These are phyloP conservation scores for Acleris laterana DNA, from an alignment of 2,888 invertebrate genomes.

Conservation along the genomic window DNA sequence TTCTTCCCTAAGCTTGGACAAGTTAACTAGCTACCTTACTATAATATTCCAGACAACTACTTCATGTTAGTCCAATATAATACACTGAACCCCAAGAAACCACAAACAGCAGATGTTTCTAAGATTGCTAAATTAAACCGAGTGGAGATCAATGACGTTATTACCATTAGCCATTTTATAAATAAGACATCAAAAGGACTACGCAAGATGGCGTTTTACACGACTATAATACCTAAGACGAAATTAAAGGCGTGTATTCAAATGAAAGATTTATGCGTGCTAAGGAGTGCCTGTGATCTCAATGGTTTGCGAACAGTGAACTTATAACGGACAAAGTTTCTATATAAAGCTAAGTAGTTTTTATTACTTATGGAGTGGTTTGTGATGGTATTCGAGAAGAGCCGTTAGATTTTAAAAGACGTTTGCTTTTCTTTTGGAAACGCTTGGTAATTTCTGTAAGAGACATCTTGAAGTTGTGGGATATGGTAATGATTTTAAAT, in stretches of 20 bases:
- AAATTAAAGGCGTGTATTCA: constrained; percentile 11
- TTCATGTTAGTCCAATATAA: too few species aligned
- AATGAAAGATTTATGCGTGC: constrained; percentile 28
- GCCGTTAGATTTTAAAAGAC: not conserved
- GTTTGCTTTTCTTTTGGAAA: not conserved
- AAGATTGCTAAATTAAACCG: not conserved
- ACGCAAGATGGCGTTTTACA: not conserved
- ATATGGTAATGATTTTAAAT: not conserved
- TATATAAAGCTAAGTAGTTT: constrained; percentile 11
- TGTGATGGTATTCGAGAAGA: not conserved
- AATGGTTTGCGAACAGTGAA: constrained; percentile 37
- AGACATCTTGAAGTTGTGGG: not conserved
- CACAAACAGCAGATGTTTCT: not conserved
- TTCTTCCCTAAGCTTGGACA: too few species aligned
- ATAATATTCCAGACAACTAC: too few species aligned
- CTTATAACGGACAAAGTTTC: constrained; percentile 10
- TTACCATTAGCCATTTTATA: constrained; percentile 1
- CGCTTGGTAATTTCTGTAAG: not conserved
- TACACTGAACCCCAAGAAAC: not conserved
- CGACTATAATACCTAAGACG: not conserved
- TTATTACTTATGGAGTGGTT: constrained; percentile 3
- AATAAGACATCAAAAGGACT: constrained; percentile 8
- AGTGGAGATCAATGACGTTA: not conserved
- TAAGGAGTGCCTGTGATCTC: constrained; percentile 42
- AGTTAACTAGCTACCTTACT: too few species aligned